phyloP scores from a whole-genome alignment of 2,797 vertebrate genomes.

The Smutsia gigantea region DNA sequence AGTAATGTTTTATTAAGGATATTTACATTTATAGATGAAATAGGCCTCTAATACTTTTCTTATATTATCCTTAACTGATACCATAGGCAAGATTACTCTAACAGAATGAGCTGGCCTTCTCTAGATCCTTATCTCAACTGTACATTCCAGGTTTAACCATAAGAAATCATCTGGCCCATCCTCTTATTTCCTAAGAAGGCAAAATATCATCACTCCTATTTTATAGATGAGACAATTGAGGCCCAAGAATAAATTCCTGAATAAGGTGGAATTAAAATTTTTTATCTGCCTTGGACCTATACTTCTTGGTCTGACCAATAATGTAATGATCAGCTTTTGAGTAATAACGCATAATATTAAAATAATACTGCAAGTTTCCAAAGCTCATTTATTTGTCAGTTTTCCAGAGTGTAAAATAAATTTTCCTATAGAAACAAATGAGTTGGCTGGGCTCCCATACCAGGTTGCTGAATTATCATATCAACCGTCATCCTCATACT shows the following conservation, averaged over 20 bases:
- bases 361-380: neutral
- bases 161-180: neutral
- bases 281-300: neutral
- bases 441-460: neutral
- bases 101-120: neutral
- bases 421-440: neutral
- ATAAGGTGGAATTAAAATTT: neutral
- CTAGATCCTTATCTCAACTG: neutral
- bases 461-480: neutral
- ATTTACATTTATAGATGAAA: neutral
- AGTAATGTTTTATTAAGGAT: neutral
- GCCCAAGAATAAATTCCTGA: neutral
- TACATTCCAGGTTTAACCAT: neutral
- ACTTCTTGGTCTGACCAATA: conserved; percentile 4
- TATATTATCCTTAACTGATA: neutral
- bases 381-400: neutral
- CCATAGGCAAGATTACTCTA: neutral
- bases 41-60: neutral
- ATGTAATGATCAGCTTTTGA: neutral
- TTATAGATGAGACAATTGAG: neutral
- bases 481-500: neutral
- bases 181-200: neutral
- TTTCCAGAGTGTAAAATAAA: neutral
- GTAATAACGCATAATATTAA: neutral
- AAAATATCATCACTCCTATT: neutral